Conservation (phyloP, 2,797 vertebrate genomes). For the Etheostoma nigrum region DNA sequence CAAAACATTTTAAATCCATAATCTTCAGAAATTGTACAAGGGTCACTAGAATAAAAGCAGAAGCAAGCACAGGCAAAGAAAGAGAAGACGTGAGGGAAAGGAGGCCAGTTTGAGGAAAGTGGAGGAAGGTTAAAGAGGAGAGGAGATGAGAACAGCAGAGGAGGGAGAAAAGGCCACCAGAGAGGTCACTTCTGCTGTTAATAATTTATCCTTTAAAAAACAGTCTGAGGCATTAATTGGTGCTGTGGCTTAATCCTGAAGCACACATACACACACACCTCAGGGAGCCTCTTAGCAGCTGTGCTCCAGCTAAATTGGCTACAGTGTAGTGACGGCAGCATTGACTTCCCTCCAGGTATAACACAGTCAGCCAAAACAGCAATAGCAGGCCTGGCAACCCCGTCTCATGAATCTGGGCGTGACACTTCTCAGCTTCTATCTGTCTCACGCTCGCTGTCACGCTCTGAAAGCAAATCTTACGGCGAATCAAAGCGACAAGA, state of each 20-base stretch:
- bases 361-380: constrained; percentile 74
- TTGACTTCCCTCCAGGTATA: constrained; percentile 75
- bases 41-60: constrained; percentile 15
- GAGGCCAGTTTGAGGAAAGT: constrained; percentile 27
- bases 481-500: constrained; percentile 71
- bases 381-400: constrained; percentile 63
- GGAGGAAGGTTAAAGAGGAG: constrained; percentile 37
- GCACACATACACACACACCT: constrained; percentile 61
- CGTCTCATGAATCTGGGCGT: constrained; percentile 73
- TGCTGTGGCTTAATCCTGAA: constrained; percentile 80
- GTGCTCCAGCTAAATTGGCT: constrained; percentile 81
- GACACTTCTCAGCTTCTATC: constrained; percentile 68
- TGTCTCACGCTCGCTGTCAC: constrained; percentile 69
- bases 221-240: constrained; percentile 84
- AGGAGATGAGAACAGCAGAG: constrained; percentile 39
- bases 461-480: constrained; percentile 68
- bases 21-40: constrained; percentile 23
- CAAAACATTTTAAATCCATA: background rate
- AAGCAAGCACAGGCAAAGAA: constrained; percentile 1
- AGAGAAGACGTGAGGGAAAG: constrained; percentile 25
- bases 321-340: constrained; percentile 63
- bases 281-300: constrained; percentile 82
- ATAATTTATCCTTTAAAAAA: constrained; percentile 85
- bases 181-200: constrained; percentile 85
- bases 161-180: constrained; percentile 71